phyloP scores from a whole-genome alignment of 2,888 invertebrate species.

The Laothoe populi region DNA sequence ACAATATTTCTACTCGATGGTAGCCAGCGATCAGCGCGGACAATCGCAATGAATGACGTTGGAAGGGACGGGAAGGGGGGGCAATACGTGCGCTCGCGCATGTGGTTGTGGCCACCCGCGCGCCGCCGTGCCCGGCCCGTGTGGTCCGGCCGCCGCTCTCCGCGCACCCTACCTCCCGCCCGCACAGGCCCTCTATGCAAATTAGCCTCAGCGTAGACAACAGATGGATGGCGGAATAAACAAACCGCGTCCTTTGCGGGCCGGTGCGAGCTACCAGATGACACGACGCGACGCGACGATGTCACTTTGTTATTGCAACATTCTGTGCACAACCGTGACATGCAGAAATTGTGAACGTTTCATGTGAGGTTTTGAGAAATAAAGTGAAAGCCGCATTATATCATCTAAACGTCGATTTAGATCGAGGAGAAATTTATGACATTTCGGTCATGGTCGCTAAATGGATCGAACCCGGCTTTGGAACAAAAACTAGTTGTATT shows the following conservation, averaged over 20 bases:
- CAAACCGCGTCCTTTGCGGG: conserved; percentile 78
- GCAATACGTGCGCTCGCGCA: conserved; percentile 74
- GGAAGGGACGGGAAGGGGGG: conserved; percentile 57
- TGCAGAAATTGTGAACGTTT: neutral
- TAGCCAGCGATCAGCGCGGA: conserved; percentile 75
- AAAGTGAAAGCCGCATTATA: conserved; percentile 6
- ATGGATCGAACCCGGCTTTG: conserved; percentile 54
- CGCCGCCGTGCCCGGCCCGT: conserved; percentile 81
- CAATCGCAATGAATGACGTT: conserved; percentile 84
- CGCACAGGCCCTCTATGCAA: conserved; percentile 79
- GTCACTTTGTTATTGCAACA: conserved; percentile 38
- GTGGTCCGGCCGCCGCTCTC: conserved; percentile 77
- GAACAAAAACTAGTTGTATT: conserved; percentile 41
- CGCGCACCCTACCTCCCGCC: conserved; percentile 52
- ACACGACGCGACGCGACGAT: conserved; percentile 32
- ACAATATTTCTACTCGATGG: conserved; percentile 80
- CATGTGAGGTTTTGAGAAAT: neutral
- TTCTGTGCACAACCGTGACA: neutral
- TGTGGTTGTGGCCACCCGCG: conserved; percentile 84
- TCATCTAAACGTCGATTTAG: neutral
- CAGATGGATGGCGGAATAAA: conserved; percentile 85
- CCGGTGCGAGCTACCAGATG: conserved; percentile 13
- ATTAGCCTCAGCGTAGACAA: conserved; percentile 83
- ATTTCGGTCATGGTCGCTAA: conserved; percentile 58
- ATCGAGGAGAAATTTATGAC: conserved; percentile 14